Base-by-base conservation (phyloP, 2,888 invertebrate species). In the Drosophila leonis region DNA sequence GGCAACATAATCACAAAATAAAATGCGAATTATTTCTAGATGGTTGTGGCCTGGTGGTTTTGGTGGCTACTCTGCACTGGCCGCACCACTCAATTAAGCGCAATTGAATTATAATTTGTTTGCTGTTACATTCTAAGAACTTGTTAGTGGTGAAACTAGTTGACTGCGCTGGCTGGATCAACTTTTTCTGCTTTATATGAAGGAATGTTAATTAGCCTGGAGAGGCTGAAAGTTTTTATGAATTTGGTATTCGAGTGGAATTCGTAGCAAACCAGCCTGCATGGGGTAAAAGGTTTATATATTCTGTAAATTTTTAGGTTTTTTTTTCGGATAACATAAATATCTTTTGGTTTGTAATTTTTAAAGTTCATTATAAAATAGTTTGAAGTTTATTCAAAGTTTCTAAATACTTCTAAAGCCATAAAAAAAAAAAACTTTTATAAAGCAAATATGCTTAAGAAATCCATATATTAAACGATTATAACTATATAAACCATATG, bases 41-140 rank as follows among this genome's bases (percentile, higher is more conserved):
- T 52, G 57, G 65, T 52, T 76, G 54, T 46, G 61, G 61, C 15
- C 39, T 63, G 49, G 72, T 65, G 29, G 81, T 78, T 86, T 63
- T 33, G n/a, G 49, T 69, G 87, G 78, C 72, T 54, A 33, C 57
- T 49, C 51, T 35, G 13, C 15, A 24, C 55, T 65, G 63, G 56
- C 49, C 61, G 70, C 61, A 75, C 64, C 79, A 89, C 87, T 84
- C 76, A 86, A 84, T 84, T 86, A 87, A 78, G 74, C 72, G 55
- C 84, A 83, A 84, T 86, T 81, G 70, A 88, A 88, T 83, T 78
- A 81, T 83, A 86, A 83, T 89, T 84, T 83, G 71, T 70, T 68
- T 35, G 42, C 68, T 44, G 33, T 57, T 46, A 56, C 69, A 78
- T 60, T 65, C 55, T 13, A 44, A 59, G 44, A 60, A 70, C 68